These are phyloP conservation scores for Chelon auratus DNA, from an alignment of 2,797 vertebrate species.

Conservation along the genomic window DNA sequence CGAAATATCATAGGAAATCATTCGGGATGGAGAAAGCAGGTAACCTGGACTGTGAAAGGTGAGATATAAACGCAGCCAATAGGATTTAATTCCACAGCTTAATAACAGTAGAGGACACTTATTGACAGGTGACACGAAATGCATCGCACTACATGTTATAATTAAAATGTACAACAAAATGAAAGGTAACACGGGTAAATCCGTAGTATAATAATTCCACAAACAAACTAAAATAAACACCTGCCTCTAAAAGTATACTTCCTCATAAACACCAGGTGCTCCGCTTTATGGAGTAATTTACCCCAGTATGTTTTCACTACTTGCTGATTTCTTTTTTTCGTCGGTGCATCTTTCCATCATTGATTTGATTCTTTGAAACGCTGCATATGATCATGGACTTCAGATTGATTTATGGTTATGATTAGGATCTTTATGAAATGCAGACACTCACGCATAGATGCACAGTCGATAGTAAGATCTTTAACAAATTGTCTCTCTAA, in stretches of 20 bases:
- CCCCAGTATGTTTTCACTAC: conserved; percentile 14
- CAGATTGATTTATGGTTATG: conserved; percentile 13
- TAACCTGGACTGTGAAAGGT: not conserved
- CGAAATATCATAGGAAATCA: conserved; percentile 9
- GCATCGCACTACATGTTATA: not conserved
- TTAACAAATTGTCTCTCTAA: conserved; percentile 17
- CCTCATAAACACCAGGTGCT: conserved; percentile 37
- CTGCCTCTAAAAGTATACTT: conserved; percentile 33
- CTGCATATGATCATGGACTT: conserved; percentile 10
- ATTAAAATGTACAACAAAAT: not conserved
- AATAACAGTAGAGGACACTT: conserved; percentile 8
- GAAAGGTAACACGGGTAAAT: conserved; percentile 35
- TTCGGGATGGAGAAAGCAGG: not conserved
- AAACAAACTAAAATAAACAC: conserved; percentile 44
- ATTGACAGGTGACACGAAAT: conserved; percentile 12
- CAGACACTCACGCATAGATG: conserved; percentile 8
- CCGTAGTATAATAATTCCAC: conserved; percentile 37
- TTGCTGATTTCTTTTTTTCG: conserved; percentile 30
- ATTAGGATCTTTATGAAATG: conserved; percentile 18
- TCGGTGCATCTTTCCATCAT: not conserved
- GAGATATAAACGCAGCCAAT: conserved; percentile 1
- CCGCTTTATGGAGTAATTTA: conserved; percentile 32
- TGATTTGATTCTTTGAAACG: conserved; percentile 10
- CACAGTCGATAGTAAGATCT: not conserved
- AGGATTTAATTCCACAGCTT: not conserved